Evolutionary conservation across 2,797 vertebrate genomes (phyloP).

Genomic region (Lagocephalus sceleratus): DNA sequence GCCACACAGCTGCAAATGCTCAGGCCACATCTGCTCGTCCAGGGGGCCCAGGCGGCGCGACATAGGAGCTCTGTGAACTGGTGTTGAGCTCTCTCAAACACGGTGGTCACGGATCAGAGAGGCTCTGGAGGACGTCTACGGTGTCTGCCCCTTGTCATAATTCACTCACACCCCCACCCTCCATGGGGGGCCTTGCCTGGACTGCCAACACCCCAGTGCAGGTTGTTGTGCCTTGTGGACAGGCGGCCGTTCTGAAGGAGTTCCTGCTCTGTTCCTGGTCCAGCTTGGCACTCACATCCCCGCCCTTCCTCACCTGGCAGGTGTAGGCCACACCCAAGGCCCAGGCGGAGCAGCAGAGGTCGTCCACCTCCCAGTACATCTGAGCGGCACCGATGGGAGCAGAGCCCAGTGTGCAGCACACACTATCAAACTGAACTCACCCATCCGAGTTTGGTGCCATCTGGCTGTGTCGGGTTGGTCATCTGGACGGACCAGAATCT

Average conservation of each 20-base stretch:
- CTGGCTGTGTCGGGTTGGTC: slow-evolving; percentile 61
- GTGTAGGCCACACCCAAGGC: slow-evolving; percentile 71
- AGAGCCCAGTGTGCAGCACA: slow-evolving; percentile 68
- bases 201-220: slow-evolving; percentile 43
- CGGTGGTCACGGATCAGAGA: slow-evolving; percentile 52
- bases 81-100: slow-evolving; percentile 73
- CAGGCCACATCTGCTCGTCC: slow-evolving; percentile 44
- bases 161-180: slow-evolving; percentile 71
- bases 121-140: slow-evolving; percentile 71
- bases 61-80: slow-evolving; percentile 74
- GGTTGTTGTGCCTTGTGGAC: slow-evolving; percentile 73
- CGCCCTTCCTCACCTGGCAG: slow-evolving; percentile 67
- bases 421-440: slow-evolving; percentile 72
- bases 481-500: slow-evolving; percentile 62
- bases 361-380: slow-evolving; percentile 73
- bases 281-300: slow-evolving; percentile 69
- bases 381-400: slow-evolving; percentile 40
- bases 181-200: slow-evolving; percentile 10
- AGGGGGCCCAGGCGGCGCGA: slow-evolving; percentile 59
- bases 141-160: slow-evolving; percentile 65
- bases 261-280: slow-evolving; percentile 74
- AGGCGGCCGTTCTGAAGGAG: slow-evolving; percentile 61
- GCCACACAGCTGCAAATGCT: slow-evolving; percentile 67
- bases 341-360: slow-evolving; percentile 69
- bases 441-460: slow-evolving; percentile 58